These are phyloP conservation scores for Sardinella longiceps DNA, from an alignment of 2,797 vertebrate species.

Conservation along the genomic window DNA sequence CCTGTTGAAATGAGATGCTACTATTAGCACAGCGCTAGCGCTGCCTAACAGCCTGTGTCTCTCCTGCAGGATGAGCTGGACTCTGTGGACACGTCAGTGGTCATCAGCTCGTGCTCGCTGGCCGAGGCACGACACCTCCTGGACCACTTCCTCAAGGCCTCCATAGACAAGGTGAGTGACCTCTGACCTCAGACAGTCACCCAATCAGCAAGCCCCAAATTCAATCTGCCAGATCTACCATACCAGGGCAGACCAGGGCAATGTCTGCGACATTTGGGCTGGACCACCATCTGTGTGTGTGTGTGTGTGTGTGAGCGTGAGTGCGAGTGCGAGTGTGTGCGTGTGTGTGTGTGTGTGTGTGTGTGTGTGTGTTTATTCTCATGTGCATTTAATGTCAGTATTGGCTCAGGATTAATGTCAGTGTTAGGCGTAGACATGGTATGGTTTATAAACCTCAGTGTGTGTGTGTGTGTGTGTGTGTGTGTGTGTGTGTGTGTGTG, in stretches of 20 bases:
- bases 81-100: slow-evolving; percentile 94
- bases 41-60: not conserved
- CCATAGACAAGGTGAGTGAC: slow-evolving; percentile 89
- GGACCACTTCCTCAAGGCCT: slow-evolving; percentile 95
- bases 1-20: too few relatives aligned
- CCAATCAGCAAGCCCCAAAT: too few relatives aligned
- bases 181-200: too few relatives aligned
- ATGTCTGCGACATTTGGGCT: too few relatives aligned
- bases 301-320: not conserved
- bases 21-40: too few relatives aligned
- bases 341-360: too few relatives aligned
- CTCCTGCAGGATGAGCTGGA: slow-evolving; percentile 90
- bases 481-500: slow-evolving; percentile 12
- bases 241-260: too few relatives aligned
- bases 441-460: not conserved
- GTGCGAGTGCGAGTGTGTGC: not conserved
- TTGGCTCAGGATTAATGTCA: too few relatives aligned
- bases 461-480: slow-evolving; percentile 15
- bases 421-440: too few relatives aligned
- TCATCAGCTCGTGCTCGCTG: slow-evolving; percentile 97
- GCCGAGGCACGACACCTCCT: slow-evolving; percentile 93
- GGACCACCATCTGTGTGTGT: too few relatives aligned
- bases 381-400: too few relatives aligned
- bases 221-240: too few relatives aligned
- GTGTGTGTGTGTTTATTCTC: not conserved